Evolutionary conservation across 1,140 invertebrate genomes (phyloP).

Genomic region (Lutraria rhynchaena): DNA sequence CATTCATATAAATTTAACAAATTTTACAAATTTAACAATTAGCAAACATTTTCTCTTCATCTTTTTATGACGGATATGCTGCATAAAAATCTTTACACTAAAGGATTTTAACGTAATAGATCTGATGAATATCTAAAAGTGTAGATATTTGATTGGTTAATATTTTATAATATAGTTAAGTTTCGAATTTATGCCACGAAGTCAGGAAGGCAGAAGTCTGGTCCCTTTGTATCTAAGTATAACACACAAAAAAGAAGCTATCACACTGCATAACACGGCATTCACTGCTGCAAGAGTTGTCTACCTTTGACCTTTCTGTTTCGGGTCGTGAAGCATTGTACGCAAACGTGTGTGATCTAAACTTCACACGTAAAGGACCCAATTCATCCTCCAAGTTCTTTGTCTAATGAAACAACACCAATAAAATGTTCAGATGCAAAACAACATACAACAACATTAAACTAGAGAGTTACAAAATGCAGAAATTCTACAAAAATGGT

Average conservation of each 20-base stretch:
- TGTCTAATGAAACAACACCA: slow-evolving; percentile 13
- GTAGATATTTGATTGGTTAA: no score
- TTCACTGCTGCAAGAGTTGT: background rate
- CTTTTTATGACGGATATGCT: no score
- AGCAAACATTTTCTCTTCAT: no score
- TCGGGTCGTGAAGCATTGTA: slow-evolving; percentile 63
- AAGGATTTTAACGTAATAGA: no score
- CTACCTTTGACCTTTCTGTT: slow-evolving; percentile 64
- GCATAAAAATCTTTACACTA: no score
- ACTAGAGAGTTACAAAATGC: no score
- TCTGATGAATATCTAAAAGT: no score
- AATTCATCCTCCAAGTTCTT: slow-evolving; percentile 24
- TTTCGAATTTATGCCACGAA: no score
- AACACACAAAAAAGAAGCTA: slow-evolving; percentile 17
- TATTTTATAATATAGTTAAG: no score
- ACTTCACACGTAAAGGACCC: slow-evolving; percentile 61
- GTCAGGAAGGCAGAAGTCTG: background rate
- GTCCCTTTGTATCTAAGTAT: background rate
- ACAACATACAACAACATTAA: background rate
- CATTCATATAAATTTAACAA: no score
- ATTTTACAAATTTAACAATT: no score
- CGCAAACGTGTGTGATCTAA: slow-evolving; percentile 73
- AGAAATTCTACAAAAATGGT: no score
- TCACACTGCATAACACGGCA: background rate
- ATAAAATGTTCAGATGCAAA: background rate